Base-by-base conservation (phyloP, 2,797 vertebrate species). In the Ceyx erithaca region DNA sequence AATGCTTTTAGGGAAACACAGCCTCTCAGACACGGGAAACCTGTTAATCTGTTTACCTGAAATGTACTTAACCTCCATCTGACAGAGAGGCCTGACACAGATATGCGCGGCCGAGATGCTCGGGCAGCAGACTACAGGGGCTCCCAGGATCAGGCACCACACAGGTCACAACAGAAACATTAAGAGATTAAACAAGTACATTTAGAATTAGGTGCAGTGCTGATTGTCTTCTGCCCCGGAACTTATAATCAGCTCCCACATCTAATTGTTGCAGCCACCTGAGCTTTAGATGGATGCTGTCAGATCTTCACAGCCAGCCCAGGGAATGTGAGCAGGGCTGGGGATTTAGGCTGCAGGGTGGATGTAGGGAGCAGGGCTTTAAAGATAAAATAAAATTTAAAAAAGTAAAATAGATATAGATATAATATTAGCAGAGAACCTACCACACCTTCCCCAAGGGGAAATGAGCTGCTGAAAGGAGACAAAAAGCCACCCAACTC, bases 1-100 rank as follows among this genome's bases (percentile, higher is more conserved):
- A 94, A 96, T 96, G 96, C 97, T 97, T 97, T 97, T 97, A 97
- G 96, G 96, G 94, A 96, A 97, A 97, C 94, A 96, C 92, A 95
- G 89, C 58, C 91, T 92, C 45, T 95, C 92, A 93, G 95, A 95
- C 94, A 90, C 67, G 92, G 91, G 94, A 69, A 95, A 96, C 46
- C 92, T 93, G 93, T 94, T 97, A 95, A 97, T 97, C 97, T 93
- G 76, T 94, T 97, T 96, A 97, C 94, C 79, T 96, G 95, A 96
- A 97, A 97, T 89, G 91, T 94, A 97, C 96, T 97, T 96, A 95
- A 95, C 93, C 95, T 97, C 95, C 84, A 31, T 91, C 92, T 80
- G 87, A 91, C 54, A 88, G 80, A 89, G 91, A 90, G 85, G 86
- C 59, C 88, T 90, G 80, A 89, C 89, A 78, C 4, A 12, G 85